Conservation (phyloP, 2,113 vertebrate species). For the Eurypyga helias region DNA sequence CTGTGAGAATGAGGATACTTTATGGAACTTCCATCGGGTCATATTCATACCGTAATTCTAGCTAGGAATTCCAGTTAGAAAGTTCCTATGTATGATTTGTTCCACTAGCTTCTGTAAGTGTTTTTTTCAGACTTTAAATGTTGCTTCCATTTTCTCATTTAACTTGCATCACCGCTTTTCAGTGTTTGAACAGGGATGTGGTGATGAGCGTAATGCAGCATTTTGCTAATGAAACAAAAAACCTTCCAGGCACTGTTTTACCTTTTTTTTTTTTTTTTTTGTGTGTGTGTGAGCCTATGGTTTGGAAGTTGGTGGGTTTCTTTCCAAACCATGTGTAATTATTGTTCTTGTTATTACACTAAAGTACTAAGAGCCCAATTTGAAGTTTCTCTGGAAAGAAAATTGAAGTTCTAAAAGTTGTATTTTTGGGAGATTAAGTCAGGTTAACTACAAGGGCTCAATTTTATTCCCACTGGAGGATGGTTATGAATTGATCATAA, state of each 20-base stretch:
- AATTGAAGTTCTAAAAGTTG: not conserved
- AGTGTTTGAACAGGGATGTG: slow-evolving; percentile 22
- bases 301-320: slow-evolving; percentile 6
- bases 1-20: slow-evolving; percentile 37
- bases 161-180: slow-evolving; percentile 18
- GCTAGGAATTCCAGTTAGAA: slow-evolving; percentile 39
- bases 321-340: not conserved
- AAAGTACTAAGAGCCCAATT: not conserved
- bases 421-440: slow-evolving; percentile 13
- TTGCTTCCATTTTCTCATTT: slow-evolving; percentile 41
- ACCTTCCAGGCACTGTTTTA: not conserved
- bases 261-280: not conserved
- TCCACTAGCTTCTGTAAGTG: slow-evolving; percentile 48
- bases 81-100: slow-evolving; percentile 45
- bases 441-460: not conserved
- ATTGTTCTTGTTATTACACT: not conserved
- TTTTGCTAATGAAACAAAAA: slow-evolving; percentile 56
- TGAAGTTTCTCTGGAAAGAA: not conserved
- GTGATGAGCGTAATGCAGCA: slow-evolving; percentile 4
- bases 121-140: slow-evolving; percentile 53
- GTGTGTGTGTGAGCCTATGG: not conserved
- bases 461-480: not conserved
- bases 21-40: slow-evolving; percentile 34
- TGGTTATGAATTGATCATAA: slow-evolving; percentile 16
- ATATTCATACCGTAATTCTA: slow-evolving; percentile 61